phyloP scores from a whole-genome alignment of 2,888 invertebrate genomes.

The Drosophila austrosaltans region DNA sequence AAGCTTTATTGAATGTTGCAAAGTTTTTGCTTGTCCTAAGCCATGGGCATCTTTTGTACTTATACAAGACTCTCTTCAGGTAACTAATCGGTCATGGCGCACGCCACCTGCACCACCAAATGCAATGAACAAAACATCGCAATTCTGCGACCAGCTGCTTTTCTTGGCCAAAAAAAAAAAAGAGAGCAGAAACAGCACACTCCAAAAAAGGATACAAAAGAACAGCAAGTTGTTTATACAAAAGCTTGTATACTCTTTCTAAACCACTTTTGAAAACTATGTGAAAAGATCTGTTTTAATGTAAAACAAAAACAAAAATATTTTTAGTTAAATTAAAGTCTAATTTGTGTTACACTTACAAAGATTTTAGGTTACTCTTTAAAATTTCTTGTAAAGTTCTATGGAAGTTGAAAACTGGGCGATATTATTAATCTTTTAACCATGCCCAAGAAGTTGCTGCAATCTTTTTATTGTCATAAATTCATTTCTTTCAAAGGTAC shows the following conservation, averaged over 20 bases:
- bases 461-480: not conserved
- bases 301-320: no score
- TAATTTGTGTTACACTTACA: no score
- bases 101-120: slow-evolving; percentile 60
- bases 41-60: slow-evolving; percentile 5
- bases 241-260: not conserved
- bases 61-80: slow-evolving; percentile 5
- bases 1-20: slow-evolving; percentile 34
- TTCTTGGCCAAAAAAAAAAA: slow-evolving; percentile 23
- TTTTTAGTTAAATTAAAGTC: no score
- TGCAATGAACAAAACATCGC: slow-evolving; percentile 34
- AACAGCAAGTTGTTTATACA: not conserved
- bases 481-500: slow-evolving; percentile 15
- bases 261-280: not conserved
- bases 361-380: no score
- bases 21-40: not conserved
- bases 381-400: no score
- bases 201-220: slow-evolving; percentile 9
- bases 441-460: no score
- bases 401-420: no score
- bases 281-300: no score
- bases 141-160: slow-evolving; percentile 40
- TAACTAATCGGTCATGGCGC: slow-evolving; percentile 38
- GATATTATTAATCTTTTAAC: no score
- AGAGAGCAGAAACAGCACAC: slow-evolving; percentile 22